phyloP scores from a whole-genome alignment of 2,113 vertebrate genomes.

The Catharus fuscescens region DNA sequence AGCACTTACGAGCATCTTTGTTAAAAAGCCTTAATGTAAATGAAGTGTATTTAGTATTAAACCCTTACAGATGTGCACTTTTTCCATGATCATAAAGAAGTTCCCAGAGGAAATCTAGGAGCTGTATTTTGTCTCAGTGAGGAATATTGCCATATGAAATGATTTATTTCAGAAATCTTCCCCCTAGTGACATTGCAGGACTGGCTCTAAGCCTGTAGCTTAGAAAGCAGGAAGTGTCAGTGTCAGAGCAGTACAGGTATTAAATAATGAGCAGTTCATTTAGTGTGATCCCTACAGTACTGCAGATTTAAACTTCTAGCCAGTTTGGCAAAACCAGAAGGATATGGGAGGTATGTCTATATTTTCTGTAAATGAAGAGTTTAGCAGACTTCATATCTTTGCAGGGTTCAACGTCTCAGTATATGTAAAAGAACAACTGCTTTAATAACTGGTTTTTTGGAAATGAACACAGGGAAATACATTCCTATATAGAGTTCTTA shows the following conservation, averaged over 20 bases:
- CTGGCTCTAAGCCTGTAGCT: not conserved
- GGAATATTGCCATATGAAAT: not conserved
- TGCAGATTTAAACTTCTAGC: not conserved
- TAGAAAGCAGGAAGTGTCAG: conserved; percentile 4
- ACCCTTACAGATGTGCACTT: not conserved
- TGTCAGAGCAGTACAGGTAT: not conserved
- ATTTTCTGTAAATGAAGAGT: not conserved
- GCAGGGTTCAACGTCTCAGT: not conserved
- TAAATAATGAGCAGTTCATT: not conserved
- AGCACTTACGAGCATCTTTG: not conserved
- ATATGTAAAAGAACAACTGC: not conserved
- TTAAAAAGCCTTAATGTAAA: not conserved
- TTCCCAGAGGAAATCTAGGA: not conserved
- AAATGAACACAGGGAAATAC: not conserved
- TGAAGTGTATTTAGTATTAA: not conserved
- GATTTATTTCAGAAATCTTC: not conserved
- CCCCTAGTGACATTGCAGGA: not conserved
- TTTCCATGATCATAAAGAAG: not conserved
- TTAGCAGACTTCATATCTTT: not conserved
- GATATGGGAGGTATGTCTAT: not conserved
- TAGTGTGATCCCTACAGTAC: not conserved
- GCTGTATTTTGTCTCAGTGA: not conserved
- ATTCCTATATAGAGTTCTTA: not conserved
- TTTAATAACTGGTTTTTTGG: not conserved
- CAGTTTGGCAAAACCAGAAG: not conserved